Evolutionary conservation across 2,113 vertebrate species (phyloP).

Genomic region (Carettochelys insculpta): DNA sequence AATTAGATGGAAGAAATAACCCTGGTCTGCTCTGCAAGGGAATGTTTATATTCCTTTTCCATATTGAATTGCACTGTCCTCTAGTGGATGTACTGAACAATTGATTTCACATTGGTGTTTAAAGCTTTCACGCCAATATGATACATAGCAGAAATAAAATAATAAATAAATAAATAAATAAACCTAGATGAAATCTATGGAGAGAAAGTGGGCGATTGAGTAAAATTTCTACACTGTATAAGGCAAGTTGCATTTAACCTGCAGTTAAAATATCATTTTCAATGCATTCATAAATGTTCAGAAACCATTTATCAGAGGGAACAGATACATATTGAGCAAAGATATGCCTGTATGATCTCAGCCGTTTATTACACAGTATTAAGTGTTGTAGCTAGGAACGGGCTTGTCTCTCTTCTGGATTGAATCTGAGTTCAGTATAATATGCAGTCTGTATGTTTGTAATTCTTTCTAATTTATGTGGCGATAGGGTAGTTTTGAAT

Average conservation of each 20-base stretch:
- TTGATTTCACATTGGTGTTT: constrained; percentile 11
- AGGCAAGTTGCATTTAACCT: constrained; percentile 23
- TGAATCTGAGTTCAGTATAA: not conserved
- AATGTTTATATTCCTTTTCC: constrained; percentile 55
- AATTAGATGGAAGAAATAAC: constrained; percentile 52
- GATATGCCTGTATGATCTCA: not conserved
- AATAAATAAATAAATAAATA: not conserved
- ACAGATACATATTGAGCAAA: not conserved
- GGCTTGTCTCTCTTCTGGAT: not conserved
- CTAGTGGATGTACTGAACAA: constrained; percentile 78
- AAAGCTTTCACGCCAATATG: not conserved
- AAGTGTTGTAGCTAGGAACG: constrained; percentile 3
- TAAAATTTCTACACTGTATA: constrained; percentile 29
- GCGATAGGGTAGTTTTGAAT: not conserved
- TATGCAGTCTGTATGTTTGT: not conserved
- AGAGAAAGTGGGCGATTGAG: not conserved
- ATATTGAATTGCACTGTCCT: constrained; percentile 87
- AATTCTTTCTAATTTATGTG: not conserved
- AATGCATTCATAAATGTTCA: not conserved
- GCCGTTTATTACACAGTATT: not conserved
- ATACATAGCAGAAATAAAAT: no score
- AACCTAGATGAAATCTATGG: not conserved
- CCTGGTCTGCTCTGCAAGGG: constrained; percentile 13
- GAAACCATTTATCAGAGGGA: constrained; percentile 5
- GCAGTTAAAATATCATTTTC: not conserved